These are phyloP conservation scores for Mastomys coucha DNA, from an alignment of 2,113 vertebrate species.

Conservation along the genomic window DNA sequence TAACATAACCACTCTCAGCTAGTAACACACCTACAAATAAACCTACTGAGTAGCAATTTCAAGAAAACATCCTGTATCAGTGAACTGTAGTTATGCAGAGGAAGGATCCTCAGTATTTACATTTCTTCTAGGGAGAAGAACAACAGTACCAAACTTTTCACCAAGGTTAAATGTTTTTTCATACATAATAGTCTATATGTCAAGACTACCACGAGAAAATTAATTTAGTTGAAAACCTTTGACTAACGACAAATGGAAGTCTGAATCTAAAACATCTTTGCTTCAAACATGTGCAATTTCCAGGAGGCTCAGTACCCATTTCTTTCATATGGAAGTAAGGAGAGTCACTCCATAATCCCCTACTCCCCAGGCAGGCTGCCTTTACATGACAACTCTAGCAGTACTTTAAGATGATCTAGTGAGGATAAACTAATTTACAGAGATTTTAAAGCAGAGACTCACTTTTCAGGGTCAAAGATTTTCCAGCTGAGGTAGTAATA, in stretches of 20 bases:
- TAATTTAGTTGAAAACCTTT: conserved; percentile 64
- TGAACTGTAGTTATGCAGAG: not conserved
- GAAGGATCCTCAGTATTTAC: conserved; percentile 23
- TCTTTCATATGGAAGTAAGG: not conserved
- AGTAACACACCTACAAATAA: not conserved
- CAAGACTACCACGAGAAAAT: conserved; percentile 70
- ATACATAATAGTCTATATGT: conserved; percentile 63
- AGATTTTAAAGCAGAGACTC: conserved; percentile 59
- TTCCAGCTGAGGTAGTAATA: conserved; percentile 75
- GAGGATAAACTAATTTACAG: not conserved
- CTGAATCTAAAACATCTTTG: not conserved
- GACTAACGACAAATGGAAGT: conserved; percentile 54
- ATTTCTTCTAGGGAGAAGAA: not conserved
- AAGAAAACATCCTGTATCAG: not conserved
- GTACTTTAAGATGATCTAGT: not conserved
- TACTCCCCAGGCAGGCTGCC: not conserved
- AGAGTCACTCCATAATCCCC: not conserved
- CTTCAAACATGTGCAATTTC: conserved; percentile 16
- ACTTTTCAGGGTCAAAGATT: conserved; percentile 67
- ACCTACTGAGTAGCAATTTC: not conserved
- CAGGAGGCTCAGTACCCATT: not conserved
- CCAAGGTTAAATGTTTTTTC: conserved; percentile 48
- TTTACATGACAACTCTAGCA: not conserved
- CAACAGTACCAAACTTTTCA: conserved; percentile 44
- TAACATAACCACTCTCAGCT: not conserved